Evolutionary conservation across 2,113 vertebrate species (phyloP).

Genomic region (Lamprologus lemairii): DNA sequence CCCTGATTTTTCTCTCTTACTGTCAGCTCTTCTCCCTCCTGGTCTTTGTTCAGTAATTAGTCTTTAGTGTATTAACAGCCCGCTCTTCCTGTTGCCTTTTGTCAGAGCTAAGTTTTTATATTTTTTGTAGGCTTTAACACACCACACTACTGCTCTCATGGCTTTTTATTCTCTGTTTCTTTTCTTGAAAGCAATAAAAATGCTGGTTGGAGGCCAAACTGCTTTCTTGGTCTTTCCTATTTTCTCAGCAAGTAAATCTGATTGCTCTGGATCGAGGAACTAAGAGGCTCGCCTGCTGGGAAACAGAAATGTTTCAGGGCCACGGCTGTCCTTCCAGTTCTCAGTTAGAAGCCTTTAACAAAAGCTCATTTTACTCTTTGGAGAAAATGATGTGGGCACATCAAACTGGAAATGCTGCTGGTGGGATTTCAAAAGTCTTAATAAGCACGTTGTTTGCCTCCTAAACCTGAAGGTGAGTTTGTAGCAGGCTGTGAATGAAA

Average conservation of each 20-base stretch:
- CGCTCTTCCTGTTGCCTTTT: neutral
- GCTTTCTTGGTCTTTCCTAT: neutral
- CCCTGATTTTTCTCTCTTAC: neutral
- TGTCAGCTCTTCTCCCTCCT: neutral
- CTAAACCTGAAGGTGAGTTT: neutral
- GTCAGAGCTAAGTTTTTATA: neutral
- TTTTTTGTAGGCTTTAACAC: neutral
- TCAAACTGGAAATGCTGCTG: neutral
- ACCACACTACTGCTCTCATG: neutral
- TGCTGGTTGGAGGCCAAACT: neutral
- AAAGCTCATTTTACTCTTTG: neutral
- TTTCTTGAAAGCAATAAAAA: neutral
- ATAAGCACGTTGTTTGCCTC: fast-evolving
- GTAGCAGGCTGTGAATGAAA: neutral
- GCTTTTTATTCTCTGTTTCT: neutral
- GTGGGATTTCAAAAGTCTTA: neutral
- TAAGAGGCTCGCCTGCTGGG: neutral
- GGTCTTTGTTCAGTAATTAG: neutral
- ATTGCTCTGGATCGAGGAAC: neutral
- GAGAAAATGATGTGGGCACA: neutral
- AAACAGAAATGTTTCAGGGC: neutral
- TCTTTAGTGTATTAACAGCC: neutral
- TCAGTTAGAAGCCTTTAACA: neutral
- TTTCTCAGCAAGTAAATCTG: neutral
- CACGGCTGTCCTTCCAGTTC: neutral